Evolutionary conservation across 92 coral and sea anemone species (phyloP), one percentile per base, ranked within the genome.

Genomic region (Micromussa lordhowensis): DNA sequence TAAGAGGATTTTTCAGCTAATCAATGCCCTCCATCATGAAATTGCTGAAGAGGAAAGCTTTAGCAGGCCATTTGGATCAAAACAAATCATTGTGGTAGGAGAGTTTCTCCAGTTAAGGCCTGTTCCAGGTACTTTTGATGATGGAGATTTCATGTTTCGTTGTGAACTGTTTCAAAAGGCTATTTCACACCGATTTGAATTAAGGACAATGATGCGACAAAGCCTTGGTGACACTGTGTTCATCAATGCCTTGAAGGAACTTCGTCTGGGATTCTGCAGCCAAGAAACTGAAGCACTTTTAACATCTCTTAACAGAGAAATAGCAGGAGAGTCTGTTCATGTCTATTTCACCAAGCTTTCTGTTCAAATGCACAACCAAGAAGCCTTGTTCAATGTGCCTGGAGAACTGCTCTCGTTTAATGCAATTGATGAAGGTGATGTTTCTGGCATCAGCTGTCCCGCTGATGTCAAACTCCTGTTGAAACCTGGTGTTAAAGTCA

Each of bases 101-200:
- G 90, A 87, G 19, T 87, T 87, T 48, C 61, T 87, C 36, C 90
- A 87, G 63, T 64, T 87, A 13, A 63, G 70, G 30, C 90, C 90
- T 19, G 90, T 87, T 30, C 90, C 90, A 1, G 63, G 74, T 21
- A 34, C 40, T 3, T 87, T 78, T 38, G 90, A 87, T 49, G 61
- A 66, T 0, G 90, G 84, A 1, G 70, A 87, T 6, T 87, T 87
- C 29, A 53, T 79, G 63, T 87, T 87, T 70, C 31, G 9, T 2
- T 87, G 77, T 4, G 21, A 12, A 29, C 17, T 76, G 2, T 86
- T 86, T 48, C 5, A 28, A 10, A 59, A 30, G 21, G 59, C 14
- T 1, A 54, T 54, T 12, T 7, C 59, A 5, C 94, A 91, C 57
- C 68, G 91, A 28, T 79, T 87, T 70, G 81, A 82, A 35, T 77